Evolutionary conservation across 2,888 invertebrate genomes (phyloP).

Genomic region (Helobdella robusta): DNA sequence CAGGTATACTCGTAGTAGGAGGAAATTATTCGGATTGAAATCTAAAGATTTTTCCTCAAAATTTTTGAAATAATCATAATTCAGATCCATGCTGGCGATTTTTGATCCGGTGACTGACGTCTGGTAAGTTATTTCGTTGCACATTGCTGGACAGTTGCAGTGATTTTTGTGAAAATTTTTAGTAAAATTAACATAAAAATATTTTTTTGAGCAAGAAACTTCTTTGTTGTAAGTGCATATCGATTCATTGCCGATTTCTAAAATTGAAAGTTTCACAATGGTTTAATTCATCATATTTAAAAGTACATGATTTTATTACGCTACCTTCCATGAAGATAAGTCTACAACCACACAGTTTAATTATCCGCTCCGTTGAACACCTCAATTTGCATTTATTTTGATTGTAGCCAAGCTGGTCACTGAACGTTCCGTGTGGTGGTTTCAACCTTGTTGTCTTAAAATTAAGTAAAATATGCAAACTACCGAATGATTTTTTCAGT

Average conservation of each 20-base stretch:
- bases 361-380: not conserved
- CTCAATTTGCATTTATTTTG: conserved; percentile 2
- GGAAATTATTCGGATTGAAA: not conserved
- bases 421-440: conserved; percentile 13
- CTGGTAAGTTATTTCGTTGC: not conserved
- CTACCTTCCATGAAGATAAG: not conserved
- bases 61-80: not conserved
- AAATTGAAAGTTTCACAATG: not conserved
- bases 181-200: not conserved
- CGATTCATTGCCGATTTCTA: not conserved
- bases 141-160: conserved; percentile 16
- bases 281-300: not conserved
- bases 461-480: no score
- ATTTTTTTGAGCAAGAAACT: not conserved
- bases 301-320: no score
- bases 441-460: conserved; percentile 1
- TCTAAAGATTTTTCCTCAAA: not conserved
- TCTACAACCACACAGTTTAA: conserved; percentile 10
- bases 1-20: not conserved
- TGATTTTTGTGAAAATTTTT: not conserved
- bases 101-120: not conserved
- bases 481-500: not conserved
- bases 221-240: conserved; percentile 15
- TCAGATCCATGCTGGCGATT: not conserved
- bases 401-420: conserved; percentile 9